A percentile compares a stretch with the other conserved stretches of the same genome.
Conservation (phyloP, 2,888 invertebrate genomes). For the Lasioglossum malachurum region DNA sequence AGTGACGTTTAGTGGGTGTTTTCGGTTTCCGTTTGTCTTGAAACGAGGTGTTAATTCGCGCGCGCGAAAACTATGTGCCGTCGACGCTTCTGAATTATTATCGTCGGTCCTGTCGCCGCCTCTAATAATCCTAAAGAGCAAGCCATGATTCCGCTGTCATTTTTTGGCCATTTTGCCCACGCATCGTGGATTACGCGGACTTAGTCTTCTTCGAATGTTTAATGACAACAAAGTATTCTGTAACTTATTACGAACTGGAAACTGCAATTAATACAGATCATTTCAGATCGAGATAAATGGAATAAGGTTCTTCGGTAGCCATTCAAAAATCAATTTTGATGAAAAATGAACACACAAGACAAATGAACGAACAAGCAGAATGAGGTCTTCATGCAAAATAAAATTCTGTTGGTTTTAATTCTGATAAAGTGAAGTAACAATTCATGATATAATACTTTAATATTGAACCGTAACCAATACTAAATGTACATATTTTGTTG, state of each 20-base stretch:
- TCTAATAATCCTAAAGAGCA: slow-evolving; percentile 41
- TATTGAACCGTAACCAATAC: too few species aligned
- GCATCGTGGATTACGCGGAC: not conserved
- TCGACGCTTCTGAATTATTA: slow-evolving; percentile 60
- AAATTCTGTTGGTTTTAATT: too few species aligned
- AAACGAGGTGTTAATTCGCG: slow-evolving; percentile 78
- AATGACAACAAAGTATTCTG: not conserved
- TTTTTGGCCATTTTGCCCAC: not conserved
- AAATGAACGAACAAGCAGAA: too few species aligned
- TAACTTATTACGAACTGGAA: not conserved
- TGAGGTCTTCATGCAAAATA: too few species aligned
- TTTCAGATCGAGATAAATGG: not conserved
- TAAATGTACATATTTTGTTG: too few species aligned
- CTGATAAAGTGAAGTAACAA: too few species aligned
- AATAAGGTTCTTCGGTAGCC: too few species aligned
- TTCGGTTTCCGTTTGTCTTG: slow-evolving; percentile 71
- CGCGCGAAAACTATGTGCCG: slow-evolving; percentile 58
- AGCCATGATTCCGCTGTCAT: not conserved
- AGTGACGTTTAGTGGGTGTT: slow-evolving; percentile 78
- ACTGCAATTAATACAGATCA: not conserved
- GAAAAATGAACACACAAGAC: too few species aligned
- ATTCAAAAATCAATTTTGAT: too few species aligned
- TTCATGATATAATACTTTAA: too few species aligned
- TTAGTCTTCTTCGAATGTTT: not conserved
- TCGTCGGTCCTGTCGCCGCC: slow-evolving; percentile 35